These are phyloP conservation scores for Perizoma flavofasciatum DNA, from an alignment of 2,888 invertebrate genomes.

Conservation along the genomic window DNA sequence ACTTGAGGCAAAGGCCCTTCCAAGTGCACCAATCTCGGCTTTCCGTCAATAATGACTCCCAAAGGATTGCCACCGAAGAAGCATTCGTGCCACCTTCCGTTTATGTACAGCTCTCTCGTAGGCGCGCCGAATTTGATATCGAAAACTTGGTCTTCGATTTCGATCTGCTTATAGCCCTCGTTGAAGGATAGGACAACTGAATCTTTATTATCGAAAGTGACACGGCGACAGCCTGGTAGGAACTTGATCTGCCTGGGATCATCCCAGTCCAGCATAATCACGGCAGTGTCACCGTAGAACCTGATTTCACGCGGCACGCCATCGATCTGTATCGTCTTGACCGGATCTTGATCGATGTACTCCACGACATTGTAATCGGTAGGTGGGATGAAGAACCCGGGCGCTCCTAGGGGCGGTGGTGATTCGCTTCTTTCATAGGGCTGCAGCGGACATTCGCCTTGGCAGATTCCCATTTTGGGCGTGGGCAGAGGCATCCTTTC, in stretches of 20 bases:
- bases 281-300: slow-evolving; percentile 93
- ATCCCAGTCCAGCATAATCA: slow-evolving; percentile 93
- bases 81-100: slow-evolving; percentile 95
- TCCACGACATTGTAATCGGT: slow-evolving; percentile 69
- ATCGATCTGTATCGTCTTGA: slow-evolving; percentile 92
- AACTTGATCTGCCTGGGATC: slow-evolving; percentile 94
- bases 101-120: slow-evolving; percentile 94
- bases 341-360: slow-evolving; percentile 85
- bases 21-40: slow-evolving; percentile 90
- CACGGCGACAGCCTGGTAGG: slow-evolving; percentile 89
- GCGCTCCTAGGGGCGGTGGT: slow-evolving; percentile 71
- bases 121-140: slow-evolving; percentile 95
- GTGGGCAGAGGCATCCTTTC: slow-evolving; percentile 61
- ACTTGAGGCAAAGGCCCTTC: slow-evolving; percentile 97
- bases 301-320: slow-evolving; percentile 91
- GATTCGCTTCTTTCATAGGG: slow-evolving; percentile 65
- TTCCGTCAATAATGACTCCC: slow-evolving; percentile 90
- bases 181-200: slow-evolving; percentile 86
- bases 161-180: slow-evolving; percentile 88
- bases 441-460: slow-evolving; percentile 63
- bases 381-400: slow-evolving; percentile 64
- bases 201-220: slow-evolving; percentile 91
- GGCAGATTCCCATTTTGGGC: slow-evolving; percentile 66
- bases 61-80: slow-evolving; percentile 96
- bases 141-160: slow-evolving; percentile 88